phyloP scores from a whole-genome alignment of 2,797 vertebrate species.

The Leucoraja ocellata region DNA sequence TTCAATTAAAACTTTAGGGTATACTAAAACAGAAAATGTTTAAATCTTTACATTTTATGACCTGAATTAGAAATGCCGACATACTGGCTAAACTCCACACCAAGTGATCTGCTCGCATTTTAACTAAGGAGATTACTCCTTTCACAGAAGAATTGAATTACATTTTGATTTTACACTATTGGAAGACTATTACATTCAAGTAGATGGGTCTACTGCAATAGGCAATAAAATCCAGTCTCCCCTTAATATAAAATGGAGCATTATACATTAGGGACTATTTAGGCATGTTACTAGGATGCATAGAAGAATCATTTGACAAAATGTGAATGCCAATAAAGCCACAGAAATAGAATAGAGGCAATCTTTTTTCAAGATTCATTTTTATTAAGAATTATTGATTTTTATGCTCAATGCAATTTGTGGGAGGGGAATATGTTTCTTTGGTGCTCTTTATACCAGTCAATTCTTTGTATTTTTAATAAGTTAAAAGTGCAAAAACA shows the following conservation, averaged over 20 bases:
- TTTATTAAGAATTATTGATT: neutral
- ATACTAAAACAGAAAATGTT: neutral
- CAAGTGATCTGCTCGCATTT: neutral
- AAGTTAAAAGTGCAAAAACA: too few species aligned
- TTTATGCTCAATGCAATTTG: neutral
- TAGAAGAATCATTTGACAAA: neutral
- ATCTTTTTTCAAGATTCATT: conserved; percentile 8
- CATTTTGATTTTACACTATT: neutral
- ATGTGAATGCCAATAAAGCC: neutral
- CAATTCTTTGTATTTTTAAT: neutral
- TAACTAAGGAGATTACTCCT: neutral
- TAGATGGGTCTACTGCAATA: neutral
- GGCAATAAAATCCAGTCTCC: neutral
- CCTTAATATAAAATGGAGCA: neutral
- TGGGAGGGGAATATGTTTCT: neutral
- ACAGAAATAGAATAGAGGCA: neutral
- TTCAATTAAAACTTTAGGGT: neutral
- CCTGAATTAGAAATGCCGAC: too few species aligned
- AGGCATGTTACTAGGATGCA: too few species aligned
- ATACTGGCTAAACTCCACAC: too few species aligned
- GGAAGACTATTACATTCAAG: neutral
- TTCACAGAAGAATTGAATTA: neutral
- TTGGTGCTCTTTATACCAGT: neutral
- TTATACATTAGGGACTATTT: neutral
- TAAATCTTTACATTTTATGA: neutral